A percentile compares a stretch with the other conserved stretches of the same genome.
Conservation (phyloP, 2,797 vertebrate genomes). For the Cheirogaleus major region DNA sequence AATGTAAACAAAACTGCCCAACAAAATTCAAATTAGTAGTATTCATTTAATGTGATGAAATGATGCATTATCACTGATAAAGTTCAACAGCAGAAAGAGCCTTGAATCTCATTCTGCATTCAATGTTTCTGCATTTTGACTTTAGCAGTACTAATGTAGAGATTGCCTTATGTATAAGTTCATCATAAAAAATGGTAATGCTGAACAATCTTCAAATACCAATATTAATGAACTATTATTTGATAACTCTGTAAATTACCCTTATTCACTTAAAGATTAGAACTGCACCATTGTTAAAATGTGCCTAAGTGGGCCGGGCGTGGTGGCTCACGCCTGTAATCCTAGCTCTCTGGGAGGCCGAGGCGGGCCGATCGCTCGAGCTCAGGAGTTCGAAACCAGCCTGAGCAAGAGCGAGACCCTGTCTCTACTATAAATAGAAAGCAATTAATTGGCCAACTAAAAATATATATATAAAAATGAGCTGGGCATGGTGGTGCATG, state of each 20-base stretch:
- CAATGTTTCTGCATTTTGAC: not conserved
- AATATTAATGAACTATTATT: not conserved
- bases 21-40: slow-evolving; percentile 31
- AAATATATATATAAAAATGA: no score
- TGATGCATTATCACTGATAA: not conserved
- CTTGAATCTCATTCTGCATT: not conserved
- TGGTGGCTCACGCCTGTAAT: no score
- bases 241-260: not conserved
- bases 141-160: not conserved
- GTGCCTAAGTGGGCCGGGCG: not conserved
- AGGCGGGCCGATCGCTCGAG: no score
- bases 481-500: no score
- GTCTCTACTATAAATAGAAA: no score
- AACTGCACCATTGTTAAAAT: not conserved
- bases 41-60: not conserved
- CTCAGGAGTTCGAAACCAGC: no score
- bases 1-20: not conserved
- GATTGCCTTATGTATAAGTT: not conserved
- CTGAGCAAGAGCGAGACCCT: no score
- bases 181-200: not conserved
- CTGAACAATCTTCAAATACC: not conserved
- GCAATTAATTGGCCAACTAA: no score
- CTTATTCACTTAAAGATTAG: not conserved
- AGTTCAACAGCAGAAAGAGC: not conserved
- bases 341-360: no score